Evolutionary conservation across 2,888 invertebrate species (phyloP).

Genomic region (Caenorhabditis zanzibari): DNA sequence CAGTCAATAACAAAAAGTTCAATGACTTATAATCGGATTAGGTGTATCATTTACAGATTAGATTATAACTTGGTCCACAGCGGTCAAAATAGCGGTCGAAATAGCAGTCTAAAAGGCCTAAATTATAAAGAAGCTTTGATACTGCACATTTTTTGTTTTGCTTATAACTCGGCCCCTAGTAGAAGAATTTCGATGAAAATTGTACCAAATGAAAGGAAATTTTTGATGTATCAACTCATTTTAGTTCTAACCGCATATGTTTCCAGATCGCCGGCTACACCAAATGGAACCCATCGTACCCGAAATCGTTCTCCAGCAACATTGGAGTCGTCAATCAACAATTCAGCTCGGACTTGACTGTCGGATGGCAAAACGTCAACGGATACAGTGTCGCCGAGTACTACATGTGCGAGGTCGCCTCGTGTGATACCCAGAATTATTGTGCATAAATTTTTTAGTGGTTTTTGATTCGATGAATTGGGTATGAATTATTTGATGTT

Average conservation of each 20-base stretch:
- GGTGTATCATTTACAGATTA: too few species aligned
- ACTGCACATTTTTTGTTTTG: too few species aligned
- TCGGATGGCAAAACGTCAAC: slow-evolving; percentile 64
- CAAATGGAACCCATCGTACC: slow-evolving; percentile 59
- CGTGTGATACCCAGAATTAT: slow-evolving; percentile 62
- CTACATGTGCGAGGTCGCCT: slow-evolving; percentile 57
- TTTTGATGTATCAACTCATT: too few species aligned
- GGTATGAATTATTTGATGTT: neutral
- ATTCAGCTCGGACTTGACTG: slow-evolving; percentile 21
- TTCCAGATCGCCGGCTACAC: slow-evolving; percentile 37
- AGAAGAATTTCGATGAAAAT: too few species aligned
- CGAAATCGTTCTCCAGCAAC: slow-evolving; percentile 17
- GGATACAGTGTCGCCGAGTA: slow-evolving; percentile 54
- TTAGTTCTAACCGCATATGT: too few species aligned
- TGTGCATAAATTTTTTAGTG: slow-evolving; percentile 39
- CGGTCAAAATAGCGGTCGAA: too few species aligned
- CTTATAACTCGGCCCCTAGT: too few species aligned
- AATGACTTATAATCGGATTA: neutral
- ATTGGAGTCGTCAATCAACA: slow-evolving; percentile 50
- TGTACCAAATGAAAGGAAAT: too few species aligned
- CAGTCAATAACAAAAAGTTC: neutral
- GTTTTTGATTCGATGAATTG: neutral
- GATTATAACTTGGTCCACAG: too few species aligned
- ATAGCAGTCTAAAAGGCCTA: too few species aligned
- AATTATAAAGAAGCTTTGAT: too few species aligned